Evolutionary conservation across 1,140 invertebrate species (phyloP), one percentile per base, ranked within the genome.

Genomic region (Euura lappo): DNA sequence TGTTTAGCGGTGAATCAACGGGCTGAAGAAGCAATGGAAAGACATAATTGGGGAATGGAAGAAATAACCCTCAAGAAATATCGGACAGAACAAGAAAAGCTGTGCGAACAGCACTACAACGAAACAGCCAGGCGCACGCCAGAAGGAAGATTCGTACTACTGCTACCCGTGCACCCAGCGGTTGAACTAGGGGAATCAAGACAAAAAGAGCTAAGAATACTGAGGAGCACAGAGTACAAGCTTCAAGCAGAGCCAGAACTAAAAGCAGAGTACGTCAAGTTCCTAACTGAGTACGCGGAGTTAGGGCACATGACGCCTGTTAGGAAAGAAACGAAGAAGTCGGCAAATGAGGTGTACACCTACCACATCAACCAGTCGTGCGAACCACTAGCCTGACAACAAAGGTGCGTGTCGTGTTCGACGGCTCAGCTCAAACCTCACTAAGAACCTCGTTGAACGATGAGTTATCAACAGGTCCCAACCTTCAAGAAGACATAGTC

Each of bases 261-360:
- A 68, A 70, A 69, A 44, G 68, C 6, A 28, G 64, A 11, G 71
- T 2, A 72, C 73, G 43, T 1, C 42, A 75, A 81, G 28, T 81
- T 84, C 74, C 80, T 85, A 43, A 7, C 51, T 3, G 82, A 85
- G 72, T 84, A 83, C 68, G 13, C 69, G 44, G 42, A 72, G 10
- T 74, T 78, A 69, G 74, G 76, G 4, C 77, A 85, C 68, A 83
- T 83, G 81, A 65, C 43, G 28, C 28, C 28, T 28, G 28, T 28
- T 43, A 68, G 11, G 42, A 2, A 8, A 8, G 67, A 68, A 10
- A 43, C 8, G 8, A 42, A 8, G 11, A 8, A 68, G 11, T 43
- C 8, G 11, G 2, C 11, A 2, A 10, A 11, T 68, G 60, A 64
- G 13, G 8, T 8, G 8, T 13, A 8, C n/a, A n/a, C 2, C n/a